A percentile compares a stretch with the other conserved stretches of the same genome.
phyloP scores from a whole-genome alignment of 1,140 invertebrate genomes.

The Heliconius himera region DNA sequence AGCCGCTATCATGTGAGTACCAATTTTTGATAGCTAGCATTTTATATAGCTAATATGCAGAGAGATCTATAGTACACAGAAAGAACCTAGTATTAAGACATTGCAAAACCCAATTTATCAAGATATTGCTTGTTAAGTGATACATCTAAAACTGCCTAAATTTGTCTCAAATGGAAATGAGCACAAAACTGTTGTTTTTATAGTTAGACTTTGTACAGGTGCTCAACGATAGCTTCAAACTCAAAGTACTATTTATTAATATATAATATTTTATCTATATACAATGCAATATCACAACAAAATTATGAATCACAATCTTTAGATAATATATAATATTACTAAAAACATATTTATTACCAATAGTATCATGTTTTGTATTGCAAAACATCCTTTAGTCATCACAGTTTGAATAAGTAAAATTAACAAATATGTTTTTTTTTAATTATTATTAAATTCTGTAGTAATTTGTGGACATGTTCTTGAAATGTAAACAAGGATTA shows the following conservation, averaged over 20 bases:
- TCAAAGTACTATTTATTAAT: too few relatives aligned
- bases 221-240: too few relatives aligned
- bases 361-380: neutral
- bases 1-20: constrained; percentile 86
- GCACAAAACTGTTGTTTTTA: too few relatives aligned
- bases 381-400: neutral
- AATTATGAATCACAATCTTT: constrained; percentile 32
- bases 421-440: neutral
- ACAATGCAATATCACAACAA: constrained; percentile 37
- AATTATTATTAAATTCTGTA: neutral
- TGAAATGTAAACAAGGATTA: neutral
- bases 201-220: too few relatives aligned
- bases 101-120: too few relatives aligned
- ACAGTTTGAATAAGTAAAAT: neutral
- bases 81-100: too few relatives aligned
- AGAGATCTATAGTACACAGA: too few relatives aligned
- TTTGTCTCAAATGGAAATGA: too few relatives aligned
- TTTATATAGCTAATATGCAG: too few relatives aligned
- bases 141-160: too few relatives aligned
- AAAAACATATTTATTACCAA: constrained; percentile 1
- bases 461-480: neutral
- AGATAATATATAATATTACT: neutral
- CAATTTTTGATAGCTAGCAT: neutral
- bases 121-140: too few relatives aligned
- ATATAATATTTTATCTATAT: constrained; percentile 28